Base-by-base conservation (phyloP, 2,888 invertebrate species). In the Melipona beecheii region DNA sequence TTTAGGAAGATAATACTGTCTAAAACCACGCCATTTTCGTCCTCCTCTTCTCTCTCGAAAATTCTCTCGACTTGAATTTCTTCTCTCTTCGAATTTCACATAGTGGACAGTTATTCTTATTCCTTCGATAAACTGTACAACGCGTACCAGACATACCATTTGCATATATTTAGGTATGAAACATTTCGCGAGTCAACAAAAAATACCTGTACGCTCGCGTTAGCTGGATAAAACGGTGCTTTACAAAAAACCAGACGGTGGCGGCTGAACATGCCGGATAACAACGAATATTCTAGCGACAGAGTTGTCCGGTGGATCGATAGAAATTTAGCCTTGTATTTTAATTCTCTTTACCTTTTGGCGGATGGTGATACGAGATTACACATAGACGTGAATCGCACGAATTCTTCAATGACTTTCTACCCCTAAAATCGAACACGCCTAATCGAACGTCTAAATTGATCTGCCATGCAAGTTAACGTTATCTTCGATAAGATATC, bases 131-230 rank as follows among this genome's bases (percentile, higher is more conserved):
- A 58, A 68, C 17, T 58, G 50, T 68, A 52, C 66, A 49, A 43
- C 43, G 24, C 75, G 27, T 60, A 36, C 19, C 78, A 13, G 49
- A 69, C 78, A n/a, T 52, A 52, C 43, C 43, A 43, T 27, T 27
- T 43, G 43, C 11, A 43, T 43, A 43, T 43, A 58, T 15, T 58
- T 58, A 58, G 56, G 5, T 58, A 58, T n/a, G 81, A 69, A 81
- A 64, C 52, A 69, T 75, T 52, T 60, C 70, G 75, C 70, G 58
- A 60, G 78, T 60, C 52, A 71, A 69, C 65, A 78, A 43, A 65
- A 65, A 65, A 58, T 78, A 66, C 50, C 58, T 43, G 27, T 71
- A 60, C 49, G 36, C 17, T 58, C 65, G 36, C 58, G 56, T 60
- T 31, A 43, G 15, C 43, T 70, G 43, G 54, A 36, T 43, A 36